Evolutionary conservation across 2,888 invertebrate species (phyloP).

Genomic region (Nomada goodeniana): DNA sequence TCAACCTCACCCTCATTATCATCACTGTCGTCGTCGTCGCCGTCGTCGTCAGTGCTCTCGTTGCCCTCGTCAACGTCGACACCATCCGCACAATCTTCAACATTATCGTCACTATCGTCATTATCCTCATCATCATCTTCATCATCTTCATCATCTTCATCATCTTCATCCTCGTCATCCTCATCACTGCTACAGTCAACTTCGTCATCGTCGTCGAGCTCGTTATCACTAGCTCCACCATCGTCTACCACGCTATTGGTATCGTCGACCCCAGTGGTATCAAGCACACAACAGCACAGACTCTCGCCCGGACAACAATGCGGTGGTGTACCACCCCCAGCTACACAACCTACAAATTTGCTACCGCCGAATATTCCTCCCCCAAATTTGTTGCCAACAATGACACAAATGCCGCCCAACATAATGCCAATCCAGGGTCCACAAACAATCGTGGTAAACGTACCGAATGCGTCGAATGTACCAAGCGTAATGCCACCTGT

Average conservation of each 20-base stretch:
- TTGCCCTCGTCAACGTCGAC: background rate
- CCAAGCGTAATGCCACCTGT: constrained; percentile 78
- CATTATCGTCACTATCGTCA: background rate
- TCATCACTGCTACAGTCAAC: background rate
- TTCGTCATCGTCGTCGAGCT: constrained; percentile 1
- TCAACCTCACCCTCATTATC: no score
- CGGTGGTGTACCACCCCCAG: constrained; percentile 65
- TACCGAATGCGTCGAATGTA: constrained; percentile 76
- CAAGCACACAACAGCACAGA: constrained; percentile 64
- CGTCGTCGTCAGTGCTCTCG: background rate
- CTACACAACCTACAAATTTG: constrained; percentile 81
- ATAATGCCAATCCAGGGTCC: constrained; percentile 75
- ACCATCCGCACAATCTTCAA: background rate
- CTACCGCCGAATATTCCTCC: constrained; percentile 77
- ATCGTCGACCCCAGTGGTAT: constrained; percentile 4
- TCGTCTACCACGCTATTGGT: constrained; percentile 20
- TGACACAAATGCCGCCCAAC: constrained; percentile 80
- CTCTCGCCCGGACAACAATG: constrained; percentile 69
- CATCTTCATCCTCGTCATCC: no score
- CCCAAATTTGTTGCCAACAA: constrained; percentile 76
- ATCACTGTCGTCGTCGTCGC: background rate
- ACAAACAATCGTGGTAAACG: constrained; percentile 76
- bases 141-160: no score
- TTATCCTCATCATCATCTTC: background rate
- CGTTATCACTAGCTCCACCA: constrained; percentile 14